Conservation (phyloP, 2,888 invertebrate genomes). For the Andrena marginata region DNA sequence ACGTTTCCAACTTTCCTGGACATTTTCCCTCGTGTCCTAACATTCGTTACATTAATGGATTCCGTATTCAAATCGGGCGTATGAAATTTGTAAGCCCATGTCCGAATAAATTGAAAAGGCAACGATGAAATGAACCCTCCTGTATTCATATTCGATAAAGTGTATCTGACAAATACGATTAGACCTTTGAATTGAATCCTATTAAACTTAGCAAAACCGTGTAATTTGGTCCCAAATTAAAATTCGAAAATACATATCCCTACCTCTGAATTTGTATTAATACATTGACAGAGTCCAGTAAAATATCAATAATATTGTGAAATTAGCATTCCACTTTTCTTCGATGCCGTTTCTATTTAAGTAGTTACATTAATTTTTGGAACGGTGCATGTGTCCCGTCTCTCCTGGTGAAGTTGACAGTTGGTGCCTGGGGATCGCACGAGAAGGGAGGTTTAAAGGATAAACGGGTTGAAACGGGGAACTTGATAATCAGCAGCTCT, state of each 20-base stretch:
- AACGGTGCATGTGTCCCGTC: neutral
- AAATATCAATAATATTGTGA: too few relatives aligned
- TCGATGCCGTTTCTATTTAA: neutral
- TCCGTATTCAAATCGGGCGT: neutral
- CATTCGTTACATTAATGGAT: slow-evolving; percentile 1
- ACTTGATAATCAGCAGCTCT: slow-evolving; percentile 62
- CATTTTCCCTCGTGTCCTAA: slow-evolving; percentile 3
- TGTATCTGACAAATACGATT: neutral
- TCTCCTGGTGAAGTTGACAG: slow-evolving; percentile 21
- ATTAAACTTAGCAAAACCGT: neutral
- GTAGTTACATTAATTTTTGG: neutral
- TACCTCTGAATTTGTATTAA: too few relatives aligned
- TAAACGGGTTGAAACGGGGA: slow-evolving; percentile 38
- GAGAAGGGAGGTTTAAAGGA: slow-evolving; percentile 1
- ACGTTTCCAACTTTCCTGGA: slow-evolving; percentile 2
- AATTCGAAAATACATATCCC: neutral
- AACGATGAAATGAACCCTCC: neutral
- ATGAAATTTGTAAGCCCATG: neutral
- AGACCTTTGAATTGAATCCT: neutral
- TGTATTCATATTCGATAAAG: neutral
- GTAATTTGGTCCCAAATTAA: neutral
- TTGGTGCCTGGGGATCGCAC: slow-evolving; percentile 9
- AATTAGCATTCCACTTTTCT: neutral
- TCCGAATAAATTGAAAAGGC: neutral
- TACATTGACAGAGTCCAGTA: too few relatives aligned